Base-by-base conservation (phyloP, 2,113 vertebrate species). In the Syngnathus typhle region DNA sequence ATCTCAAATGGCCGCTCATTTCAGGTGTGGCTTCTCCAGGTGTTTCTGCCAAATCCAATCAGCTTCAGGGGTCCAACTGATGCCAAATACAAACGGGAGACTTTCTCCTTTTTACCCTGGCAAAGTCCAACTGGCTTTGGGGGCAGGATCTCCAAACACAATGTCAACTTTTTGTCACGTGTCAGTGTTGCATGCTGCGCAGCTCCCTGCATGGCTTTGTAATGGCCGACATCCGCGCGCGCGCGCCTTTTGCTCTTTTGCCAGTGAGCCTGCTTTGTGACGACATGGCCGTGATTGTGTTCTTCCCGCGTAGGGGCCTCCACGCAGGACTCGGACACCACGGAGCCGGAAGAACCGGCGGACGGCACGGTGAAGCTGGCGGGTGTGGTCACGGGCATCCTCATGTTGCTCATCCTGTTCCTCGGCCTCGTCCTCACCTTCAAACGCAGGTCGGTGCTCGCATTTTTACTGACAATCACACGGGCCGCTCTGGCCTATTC, bases 401-500 rank as follows among this genome's bases (percentile, higher is more conserved):
- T 98, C 73, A 96, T 98, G 96, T 98, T 98, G 86, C 91, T 98
- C 81, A 96, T 98, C 79, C 97, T 98, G 79, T 94, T 98, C 44
- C 84, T 98, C 65, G 96, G 96, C 0, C 93, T 95, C 39, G 93
- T 96, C 82, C 95, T 98, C 59, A 96, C 95, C 74, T 97, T 98
- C 89, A 98, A 98, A 80, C 94, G 96, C 88, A 96, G 96, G 96
- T 98, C 91, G 9, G 71, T 69, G 1, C 4, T 37, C 8, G 19
- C 4, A 2, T 43, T 43, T 43, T 43, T 12, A 11, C 27, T 32
- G 27, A 32, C 27, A 32, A 32, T 32, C 10, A 43, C 9, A 41
- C 11, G 41, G 8, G 11, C 41, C 8, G 1, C 41, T 41, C 41
- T 41, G 8, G 11, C 8, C 9, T 43, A 43, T 43, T 43, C 0